phyloP scores from a whole-genome alignment of 2,113 vertebrate species.

The Daphoenositta chrysoptera region DNA sequence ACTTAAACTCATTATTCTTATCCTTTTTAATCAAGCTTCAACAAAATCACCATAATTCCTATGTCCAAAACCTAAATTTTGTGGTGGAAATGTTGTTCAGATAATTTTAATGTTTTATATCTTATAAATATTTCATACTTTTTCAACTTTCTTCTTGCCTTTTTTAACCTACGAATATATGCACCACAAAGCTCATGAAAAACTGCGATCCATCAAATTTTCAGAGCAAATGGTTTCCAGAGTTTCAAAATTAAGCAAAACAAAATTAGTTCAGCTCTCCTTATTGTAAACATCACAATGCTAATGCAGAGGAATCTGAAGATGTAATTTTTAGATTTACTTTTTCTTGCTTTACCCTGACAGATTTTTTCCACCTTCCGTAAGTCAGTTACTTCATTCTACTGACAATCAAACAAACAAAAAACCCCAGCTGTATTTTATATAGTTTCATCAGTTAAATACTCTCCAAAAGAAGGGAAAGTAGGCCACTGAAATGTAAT shows the following conservation, averaged over 20 bases:
- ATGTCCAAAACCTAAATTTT: background rate
- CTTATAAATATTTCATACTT: background rate
- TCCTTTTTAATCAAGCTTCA: background rate
- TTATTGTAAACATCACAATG: background rate
- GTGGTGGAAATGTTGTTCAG: background rate
- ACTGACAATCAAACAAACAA: background rate
- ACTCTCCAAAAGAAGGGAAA: background rate
- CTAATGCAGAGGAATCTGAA: background rate
- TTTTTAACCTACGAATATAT: background rate
- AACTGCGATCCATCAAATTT: background rate
- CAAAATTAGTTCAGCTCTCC: background rate
- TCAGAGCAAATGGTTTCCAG: background rate
- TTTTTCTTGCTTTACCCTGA: background rate
- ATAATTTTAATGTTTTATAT: background rate
- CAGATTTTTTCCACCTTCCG: background rate
- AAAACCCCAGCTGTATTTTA: background rate
- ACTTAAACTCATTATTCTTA: background rate
- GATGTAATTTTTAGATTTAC: background rate
- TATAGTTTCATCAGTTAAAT: background rate
- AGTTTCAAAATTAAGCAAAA: background rate
- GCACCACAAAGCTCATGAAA: background rate
- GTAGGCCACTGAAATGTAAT: background rate
- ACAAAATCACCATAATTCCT: background rate
- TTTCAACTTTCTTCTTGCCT: background rate
- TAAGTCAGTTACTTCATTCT: background rate